Conservation (phyloP, 2,888 invertebrate genomes). For the Norana najaformis region DNA sequence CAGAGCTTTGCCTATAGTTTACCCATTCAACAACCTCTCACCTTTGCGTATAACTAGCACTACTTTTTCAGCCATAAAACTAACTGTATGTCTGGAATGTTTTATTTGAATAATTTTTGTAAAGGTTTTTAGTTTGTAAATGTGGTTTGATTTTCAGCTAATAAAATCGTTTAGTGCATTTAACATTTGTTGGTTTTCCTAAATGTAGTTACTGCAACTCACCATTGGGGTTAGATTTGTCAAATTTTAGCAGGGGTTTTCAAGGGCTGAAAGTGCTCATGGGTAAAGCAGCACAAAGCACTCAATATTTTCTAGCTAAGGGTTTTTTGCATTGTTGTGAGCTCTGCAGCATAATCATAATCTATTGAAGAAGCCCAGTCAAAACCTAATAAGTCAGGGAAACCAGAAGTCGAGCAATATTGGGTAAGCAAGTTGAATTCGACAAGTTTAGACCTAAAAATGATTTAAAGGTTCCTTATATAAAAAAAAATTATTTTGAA, state of each 20-base stretch:
- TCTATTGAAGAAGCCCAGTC: not conserved
- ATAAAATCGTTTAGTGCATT: not conserved
- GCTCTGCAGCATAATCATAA: not conserved
- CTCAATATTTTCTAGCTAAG: too few relatives aligned
- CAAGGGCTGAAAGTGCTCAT: not conserved
- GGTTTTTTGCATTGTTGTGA: not conserved
- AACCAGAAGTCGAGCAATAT: not conserved
- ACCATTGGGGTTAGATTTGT: not conserved
- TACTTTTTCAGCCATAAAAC: constrained; percentile 8
- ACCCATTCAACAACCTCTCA: not conserved
- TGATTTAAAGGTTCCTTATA: not conserved
- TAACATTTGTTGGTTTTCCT: not conserved
- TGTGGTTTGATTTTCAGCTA: constrained; percentile 5
- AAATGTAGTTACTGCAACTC: not conserved
- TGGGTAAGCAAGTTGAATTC: not conserved
- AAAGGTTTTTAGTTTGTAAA: not conserved
- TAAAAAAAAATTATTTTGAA: not conserved
- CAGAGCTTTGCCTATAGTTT: too few relatives aligned
- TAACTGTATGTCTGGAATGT: not conserved
- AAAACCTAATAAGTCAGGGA: not conserved
- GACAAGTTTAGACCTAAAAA: not conserved
- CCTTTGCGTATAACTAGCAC: not conserved
- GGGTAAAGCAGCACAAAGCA: not conserved
- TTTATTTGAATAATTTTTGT: constrained; percentile 1
- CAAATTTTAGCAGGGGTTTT: not conserved